Evolutionary conservation across 2,888 invertebrate genomes (phyloP).

Genomic region (Synanthedon vespiformis): DNA sequence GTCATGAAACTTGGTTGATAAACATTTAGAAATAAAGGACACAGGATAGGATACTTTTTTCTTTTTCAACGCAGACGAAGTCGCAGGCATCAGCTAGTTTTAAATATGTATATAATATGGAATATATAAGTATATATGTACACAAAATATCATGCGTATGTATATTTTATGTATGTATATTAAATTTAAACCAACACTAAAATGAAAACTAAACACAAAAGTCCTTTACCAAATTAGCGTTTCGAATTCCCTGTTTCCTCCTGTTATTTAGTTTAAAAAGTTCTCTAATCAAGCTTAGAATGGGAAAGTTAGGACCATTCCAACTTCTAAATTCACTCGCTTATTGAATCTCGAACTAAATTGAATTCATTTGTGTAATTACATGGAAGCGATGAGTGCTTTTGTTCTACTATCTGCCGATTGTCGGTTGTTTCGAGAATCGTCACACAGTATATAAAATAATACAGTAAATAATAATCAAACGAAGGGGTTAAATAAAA

Average conservation of each 20-base stretch:
- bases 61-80: too few relatives aligned
- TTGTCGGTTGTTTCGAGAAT: not conserved
- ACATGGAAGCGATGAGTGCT: constrained; percentile 1
- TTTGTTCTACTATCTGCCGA: not conserved
- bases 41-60: too few relatives aligned
- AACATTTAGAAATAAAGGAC: too few relatives aligned
- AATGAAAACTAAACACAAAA: not conserved
- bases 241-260: not conserved
- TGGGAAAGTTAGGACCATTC: constrained; percentile 6
- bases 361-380: constrained; percentile 9
- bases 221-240: too few relatives aligned
- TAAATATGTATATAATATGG: too few relatives aligned
- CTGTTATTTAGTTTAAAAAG: not conserved
- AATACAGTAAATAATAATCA: too few relatives aligned
- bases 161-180: too few relatives aligned
- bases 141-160: too few relatives aligned
- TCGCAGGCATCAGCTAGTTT: too few relatives aligned
- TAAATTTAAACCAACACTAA: not conserved
- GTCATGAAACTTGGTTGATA: too few relatives aligned
- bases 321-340: constrained; percentile 11
- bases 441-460: not conserved
- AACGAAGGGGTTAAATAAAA: too few relatives aligned
- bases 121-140: too few relatives aligned
- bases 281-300: not conserved
- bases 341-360: constrained; percentile 12